Conservation (phyloP, 2,797 vertebrate species). For the Malacoraja senta region DNA sequence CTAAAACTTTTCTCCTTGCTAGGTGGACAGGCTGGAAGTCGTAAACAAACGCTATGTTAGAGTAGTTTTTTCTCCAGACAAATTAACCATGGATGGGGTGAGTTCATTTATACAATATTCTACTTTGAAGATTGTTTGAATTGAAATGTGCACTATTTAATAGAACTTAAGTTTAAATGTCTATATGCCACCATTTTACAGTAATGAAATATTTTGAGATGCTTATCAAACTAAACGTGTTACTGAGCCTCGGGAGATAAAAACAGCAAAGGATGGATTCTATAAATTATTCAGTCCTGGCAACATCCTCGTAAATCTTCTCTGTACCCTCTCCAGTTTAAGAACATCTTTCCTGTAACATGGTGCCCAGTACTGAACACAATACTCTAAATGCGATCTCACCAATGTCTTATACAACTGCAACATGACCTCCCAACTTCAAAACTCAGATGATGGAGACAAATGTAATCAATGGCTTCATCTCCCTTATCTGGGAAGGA, state of each 20-base stretch:
- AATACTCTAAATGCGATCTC: too few species aligned
- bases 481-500: too few species aligned
- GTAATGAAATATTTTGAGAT: background rate
- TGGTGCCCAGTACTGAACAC: too few species aligned
- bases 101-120: slow-evolving; percentile 46
- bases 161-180: background rate
- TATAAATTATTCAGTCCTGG: too few species aligned
- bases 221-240: background rate
- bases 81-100: slow-evolving; percentile 79
- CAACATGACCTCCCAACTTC: too few species aligned
- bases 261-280: background rate
- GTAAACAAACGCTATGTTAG: slow-evolving; percentile 91
- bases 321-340: too few species aligned
- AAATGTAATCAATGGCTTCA: too few species aligned
- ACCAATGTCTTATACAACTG: too few species aligned
- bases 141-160: background rate
- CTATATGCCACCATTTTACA: background rate
- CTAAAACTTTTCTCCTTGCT: background rate
- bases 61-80: slow-evolving; percentile 76
- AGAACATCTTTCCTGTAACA: too few species aligned
- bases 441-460: too few species aligned
- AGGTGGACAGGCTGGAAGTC: slow-evolving; percentile 89
- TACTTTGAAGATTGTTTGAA: background rate
- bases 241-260: background rate
- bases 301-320: too few species aligned